These are phyloP conservation scores for Plemyria rubiginata DNA, from an alignment of 2,888 invertebrate species.

Conservation along the genomic window DNA sequence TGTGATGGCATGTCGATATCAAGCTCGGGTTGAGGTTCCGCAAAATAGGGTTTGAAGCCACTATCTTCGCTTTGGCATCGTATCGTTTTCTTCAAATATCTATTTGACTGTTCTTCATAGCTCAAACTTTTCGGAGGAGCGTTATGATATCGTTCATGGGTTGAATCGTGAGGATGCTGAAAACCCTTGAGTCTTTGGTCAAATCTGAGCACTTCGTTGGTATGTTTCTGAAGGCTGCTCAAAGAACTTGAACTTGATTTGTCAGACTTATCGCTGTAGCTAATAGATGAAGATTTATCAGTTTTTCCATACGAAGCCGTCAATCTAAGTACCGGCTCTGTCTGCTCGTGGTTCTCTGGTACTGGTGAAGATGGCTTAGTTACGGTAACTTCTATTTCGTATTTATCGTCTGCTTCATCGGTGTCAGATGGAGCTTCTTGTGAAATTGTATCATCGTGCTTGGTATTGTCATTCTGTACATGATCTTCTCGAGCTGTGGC, in stretches of 20 bases:
- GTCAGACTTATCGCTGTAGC: constrained; percentile 80
- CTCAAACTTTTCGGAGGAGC: constrained; percentile 79
- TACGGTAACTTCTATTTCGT: constrained; percentile 52
- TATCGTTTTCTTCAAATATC: constrained; percentile 78
- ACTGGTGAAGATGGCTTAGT: constrained; percentile 53
- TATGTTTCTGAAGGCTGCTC: constrained; percentile 78
- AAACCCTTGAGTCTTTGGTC: constrained; percentile 70
- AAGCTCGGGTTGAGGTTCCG: constrained; percentile 79
- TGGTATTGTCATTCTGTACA: constrained; percentile 71
- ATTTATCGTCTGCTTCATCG: constrained; percentile 52
- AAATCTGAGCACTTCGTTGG: constrained; percentile 70
- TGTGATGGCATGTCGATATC: constrained; percentile 84
- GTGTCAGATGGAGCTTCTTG: constrained; percentile 62
- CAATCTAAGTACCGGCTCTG: constrained; percentile 68
- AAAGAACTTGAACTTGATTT: constrained; percentile 82
- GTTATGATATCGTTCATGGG: constrained; percentile 71
- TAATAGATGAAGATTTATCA: constrained; percentile 81
- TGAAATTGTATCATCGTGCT: constrained; percentile 77
- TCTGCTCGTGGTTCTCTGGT: constrained; percentile 50
- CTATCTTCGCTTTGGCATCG: constrained; percentile 87
- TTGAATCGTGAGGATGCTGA: constrained; percentile 56
- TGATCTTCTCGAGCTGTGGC: constrained; percentile 84
- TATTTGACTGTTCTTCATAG: constrained; percentile 75
- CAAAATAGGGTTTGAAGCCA: constrained; percentile 72
- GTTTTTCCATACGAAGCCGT: constrained; percentile 65